Evolutionary conservation across 1,140 invertebrate species (phyloP).

Genomic region (Mactra quadrangularis): DNA sequence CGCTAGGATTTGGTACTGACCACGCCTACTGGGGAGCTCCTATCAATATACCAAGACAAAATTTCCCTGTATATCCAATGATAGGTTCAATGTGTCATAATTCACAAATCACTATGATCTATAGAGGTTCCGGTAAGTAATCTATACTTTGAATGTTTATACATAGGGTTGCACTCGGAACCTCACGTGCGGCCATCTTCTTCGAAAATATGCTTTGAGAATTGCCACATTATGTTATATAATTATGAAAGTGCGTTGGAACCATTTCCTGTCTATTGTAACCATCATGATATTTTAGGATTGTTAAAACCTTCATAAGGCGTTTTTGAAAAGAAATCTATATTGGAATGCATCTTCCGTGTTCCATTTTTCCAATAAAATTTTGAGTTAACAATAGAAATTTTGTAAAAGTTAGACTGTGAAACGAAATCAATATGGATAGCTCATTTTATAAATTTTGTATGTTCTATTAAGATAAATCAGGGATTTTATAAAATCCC

Average conservation of each 20-base stretch:
- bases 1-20: constrained; percentile 61
- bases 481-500: too few species aligned
- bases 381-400: too few species aligned
- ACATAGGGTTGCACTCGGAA: neutral
- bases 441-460: too few species aligned
- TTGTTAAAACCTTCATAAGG: neutral
- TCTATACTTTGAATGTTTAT: neutral
- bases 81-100: constrained; percentile 36
- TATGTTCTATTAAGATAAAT: too few species aligned
- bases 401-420: too few species aligned
- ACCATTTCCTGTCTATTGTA: too few species aligned
- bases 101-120: constrained; percentile 64
- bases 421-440: too few species aligned
- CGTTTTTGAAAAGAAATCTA: neutral
- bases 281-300: neutral
- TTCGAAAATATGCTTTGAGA: neutral
- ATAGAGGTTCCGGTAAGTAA: constrained; percentile 58
- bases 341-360: too few species aligned
- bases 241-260: neutral
- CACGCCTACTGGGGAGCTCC: constrained; percentile 65
- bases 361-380: too few species aligned
- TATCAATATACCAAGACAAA: constrained; percentile 18
- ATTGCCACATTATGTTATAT: neutral
- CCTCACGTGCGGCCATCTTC: neutral
- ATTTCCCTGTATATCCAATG: constrained; percentile 64